Percentiles rank a stretch among this genome's conserved stretches.
Evolutionary conservation across 2,797 vertebrate genomes (phyloP).

Genomic region (Characodon lateralis): DNA sequence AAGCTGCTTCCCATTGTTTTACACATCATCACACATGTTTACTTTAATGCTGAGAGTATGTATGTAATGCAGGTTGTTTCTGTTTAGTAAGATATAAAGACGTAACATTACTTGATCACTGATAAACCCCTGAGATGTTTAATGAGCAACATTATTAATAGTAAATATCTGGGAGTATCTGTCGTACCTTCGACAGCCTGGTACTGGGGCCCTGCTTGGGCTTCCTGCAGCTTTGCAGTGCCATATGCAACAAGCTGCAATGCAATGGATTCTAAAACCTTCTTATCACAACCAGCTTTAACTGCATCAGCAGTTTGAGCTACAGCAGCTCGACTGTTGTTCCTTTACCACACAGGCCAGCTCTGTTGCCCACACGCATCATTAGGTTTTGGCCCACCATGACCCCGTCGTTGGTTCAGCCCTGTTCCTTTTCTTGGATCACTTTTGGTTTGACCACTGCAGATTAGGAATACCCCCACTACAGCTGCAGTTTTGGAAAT

Average conservation of each 20-base stretch:
- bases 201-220: not conserved
- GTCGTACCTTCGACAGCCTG: not conserved
- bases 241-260: not conserved
- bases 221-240: too few relatives aligned
- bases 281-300: not conserved
- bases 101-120: too few relatives aligned
- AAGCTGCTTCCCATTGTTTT: too few relatives aligned
- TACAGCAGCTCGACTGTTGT: not conserved
- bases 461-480: not conserved
- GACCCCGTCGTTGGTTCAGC: not conserved
- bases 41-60: too few relatives aligned
- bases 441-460: not conserved
- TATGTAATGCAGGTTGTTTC: too few relatives aligned
- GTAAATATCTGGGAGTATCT: not conserved
- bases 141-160: not conserved
- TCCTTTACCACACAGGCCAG: too few relatives aligned
- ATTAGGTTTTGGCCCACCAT: not conserved
- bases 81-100: too few relatives aligned
- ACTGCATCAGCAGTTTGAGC: not conserved
- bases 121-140: not conserved
- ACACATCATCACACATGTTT: too few relatives aligned
- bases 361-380: not conserved
- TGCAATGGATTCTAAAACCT: not conserved
- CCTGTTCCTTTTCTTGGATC: not conserved
- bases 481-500: not conserved